Base-by-base conservation (phyloP, 2,888 invertebrate genomes). In the Tyria jacobaeae region DNA sequence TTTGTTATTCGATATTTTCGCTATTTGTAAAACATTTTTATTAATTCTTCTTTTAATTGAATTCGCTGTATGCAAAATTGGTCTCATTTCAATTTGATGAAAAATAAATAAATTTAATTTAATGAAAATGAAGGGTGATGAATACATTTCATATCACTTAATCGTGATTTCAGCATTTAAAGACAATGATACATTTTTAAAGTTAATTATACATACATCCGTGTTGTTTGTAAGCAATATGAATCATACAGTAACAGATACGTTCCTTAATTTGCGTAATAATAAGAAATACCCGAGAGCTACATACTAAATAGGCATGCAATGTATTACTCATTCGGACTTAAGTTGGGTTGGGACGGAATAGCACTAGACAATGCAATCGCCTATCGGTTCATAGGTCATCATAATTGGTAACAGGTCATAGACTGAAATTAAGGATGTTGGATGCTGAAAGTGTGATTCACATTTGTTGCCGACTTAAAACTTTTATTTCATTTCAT, bases 191-290 rank as follows among this genome's bases (percentile, higher is more conserved):
- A n/a, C n/a, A n/a, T n/a, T n/a, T n/a, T n/a, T n/a, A n/a, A n/a
- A n/a, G n/a, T n/a, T n/a, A n/a, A n/a, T n/a, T n/a, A n/a, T n/a
- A n/a, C n/a, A n/a, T 17, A 44, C 21, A 44, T 10, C 17, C 21
- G 4, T 44, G 44, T 21, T 12, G 27, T 31, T 10, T 12, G 12
- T 17, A 51, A 15, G 35, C 14, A 35, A 35, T 14, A 14, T 51
- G 51, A 35, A 21, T 51, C 51, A 51, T 44, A 44, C 12, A 44
- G 21, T 21, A 44, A 44, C 44, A 44, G 44, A 44, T 44, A 44
- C 12, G 5, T 44, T 12, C 10, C 10, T 21, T 44, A 44, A 44
- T 21, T 44, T 35, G 51, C 9, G 9, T 9, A 24, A 34, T 35
- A 21, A 7, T 24, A 51, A 35, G 51, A 51, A 51, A 51, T 51